These are phyloP conservation scores for Papilio elwesi DNA, from an alignment of 2,888 invertebrate species.

Conservation along the genomic window DNA sequence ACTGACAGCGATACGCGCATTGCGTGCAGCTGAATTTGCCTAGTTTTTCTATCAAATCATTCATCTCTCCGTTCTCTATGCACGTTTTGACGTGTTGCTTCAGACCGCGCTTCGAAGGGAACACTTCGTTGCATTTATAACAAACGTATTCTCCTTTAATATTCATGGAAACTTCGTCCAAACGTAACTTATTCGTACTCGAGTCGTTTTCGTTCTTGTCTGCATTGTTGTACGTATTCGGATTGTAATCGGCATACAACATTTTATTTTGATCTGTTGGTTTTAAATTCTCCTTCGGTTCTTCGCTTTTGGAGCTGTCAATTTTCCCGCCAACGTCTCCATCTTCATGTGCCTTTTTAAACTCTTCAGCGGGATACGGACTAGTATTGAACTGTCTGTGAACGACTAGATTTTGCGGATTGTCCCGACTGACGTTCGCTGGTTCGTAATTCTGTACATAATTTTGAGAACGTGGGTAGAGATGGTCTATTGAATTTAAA, in stretches of 20 bases:
- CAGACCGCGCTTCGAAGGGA: conserved; percentile 69
- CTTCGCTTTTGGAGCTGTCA: conserved; percentile 55
- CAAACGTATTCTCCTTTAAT: conserved; percentile 75
- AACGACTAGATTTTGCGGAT: conserved; percentile 75
- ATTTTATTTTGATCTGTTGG: conserved; percentile 70
- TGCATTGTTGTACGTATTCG: conserved; percentile 41
- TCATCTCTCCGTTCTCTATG: conserved; percentile 50
- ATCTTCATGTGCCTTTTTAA: conserved; percentile 64
- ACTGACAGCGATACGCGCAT: conserved; percentile 78
- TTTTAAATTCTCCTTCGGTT: conserved; percentile 74
- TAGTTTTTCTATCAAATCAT: conserved; percentile 57
- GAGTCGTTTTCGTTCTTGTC: conserved; percentile 59
- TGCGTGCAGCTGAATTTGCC: conserved; percentile 75
- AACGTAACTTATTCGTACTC: conserved; percentile 53
- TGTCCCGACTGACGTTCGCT: conserved; percentile 56
- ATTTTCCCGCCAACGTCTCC: conserved; percentile 52
- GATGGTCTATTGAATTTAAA: conserved; percentile 55
- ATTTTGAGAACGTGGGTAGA: conserved; percentile 65
- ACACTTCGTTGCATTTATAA: conserved; percentile 71
- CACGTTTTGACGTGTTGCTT: conserved; percentile 73
- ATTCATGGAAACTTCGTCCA: conserved; percentile 63
- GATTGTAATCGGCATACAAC: conserved; percentile 55
- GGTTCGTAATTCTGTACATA: conserved; percentile 64
- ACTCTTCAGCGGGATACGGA: conserved; percentile 61
- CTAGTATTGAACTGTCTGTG: conserved; percentile 71